These are phyloP conservation scores for Varanus salvator DNA, from an alignment of 2,113 vertebrate genomes.

Conservation along the genomic window DNA sequence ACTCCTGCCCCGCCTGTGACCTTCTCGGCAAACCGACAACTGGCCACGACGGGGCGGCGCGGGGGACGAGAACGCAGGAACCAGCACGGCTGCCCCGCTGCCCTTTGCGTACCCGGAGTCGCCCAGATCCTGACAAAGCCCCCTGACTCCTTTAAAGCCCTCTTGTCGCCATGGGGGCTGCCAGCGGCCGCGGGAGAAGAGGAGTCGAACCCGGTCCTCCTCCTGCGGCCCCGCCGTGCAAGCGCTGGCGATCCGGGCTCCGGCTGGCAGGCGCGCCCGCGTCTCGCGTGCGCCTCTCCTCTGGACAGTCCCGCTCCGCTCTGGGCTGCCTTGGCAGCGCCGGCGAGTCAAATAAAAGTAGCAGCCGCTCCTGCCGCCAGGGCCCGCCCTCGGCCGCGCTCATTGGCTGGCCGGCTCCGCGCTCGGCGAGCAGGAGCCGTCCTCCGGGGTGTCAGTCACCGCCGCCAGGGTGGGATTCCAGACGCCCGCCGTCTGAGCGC, in stretches of 20 bases:
- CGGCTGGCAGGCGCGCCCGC: conserved; percentile 30
- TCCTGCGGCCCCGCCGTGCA: background rate
- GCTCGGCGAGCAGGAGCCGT: background rate
- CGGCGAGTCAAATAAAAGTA: conserved; percentile 68
- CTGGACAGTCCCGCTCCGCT: conserved; percentile 27
- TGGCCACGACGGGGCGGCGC: background rate
- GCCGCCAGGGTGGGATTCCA: background rate
- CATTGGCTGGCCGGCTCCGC: conserved; percentile 14
- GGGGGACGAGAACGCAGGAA: background rate
- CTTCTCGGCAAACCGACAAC: background rate
- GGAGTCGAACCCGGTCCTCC: background rate
- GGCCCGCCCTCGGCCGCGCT: conserved; percentile 63
- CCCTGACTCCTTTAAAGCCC: conserved; percentile 81
- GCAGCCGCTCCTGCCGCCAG: conserved; percentile 32
- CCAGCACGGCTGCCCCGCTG: background rate
- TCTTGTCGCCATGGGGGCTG: conserved; percentile 77
- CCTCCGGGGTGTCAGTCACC: conserved; percentile 22
- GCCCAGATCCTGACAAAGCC: conserved; percentile 71
- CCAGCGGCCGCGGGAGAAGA: conserved; percentile 24
- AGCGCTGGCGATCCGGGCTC: background rate
- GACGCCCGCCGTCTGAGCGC: background rate
- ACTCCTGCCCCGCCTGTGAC: background rate
- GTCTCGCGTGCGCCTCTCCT: conserved; percentile 14
- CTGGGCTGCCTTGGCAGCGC: conserved; percentile 36
- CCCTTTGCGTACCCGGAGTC: conserved; percentile 72